Evolutionary conservation across 1,140 invertebrate genomes (phyloP), one percentile per base, ranked within the genome.

Genomic region (Acyrthosiphon pisum): DNA sequence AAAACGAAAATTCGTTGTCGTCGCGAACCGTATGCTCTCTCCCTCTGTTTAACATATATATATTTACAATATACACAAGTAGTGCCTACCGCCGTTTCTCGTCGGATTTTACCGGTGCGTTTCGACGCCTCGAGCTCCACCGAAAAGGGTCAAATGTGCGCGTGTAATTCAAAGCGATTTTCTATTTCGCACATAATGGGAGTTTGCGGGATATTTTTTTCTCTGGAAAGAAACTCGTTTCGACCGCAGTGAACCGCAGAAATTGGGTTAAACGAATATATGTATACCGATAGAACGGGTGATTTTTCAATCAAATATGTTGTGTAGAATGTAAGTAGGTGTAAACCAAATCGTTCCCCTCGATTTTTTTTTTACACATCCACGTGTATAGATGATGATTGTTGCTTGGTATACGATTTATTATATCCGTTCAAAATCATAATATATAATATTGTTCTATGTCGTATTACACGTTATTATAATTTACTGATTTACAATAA

Each of bases 221-320:
- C 22, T 22, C 35, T 23, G 22, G 81, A 83, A 83, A 83, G 22
- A 23, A 37, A 83, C 37, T 83, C 22, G n/a, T 37, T 83, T 83
- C 6, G 7, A 83, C 81, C 37, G 81, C 81, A 41, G n/a, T 83
- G 81, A 83, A 83, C 81, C 81, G 35, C 35, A 41, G 81, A 22
- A 83, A 83, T 41, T 37, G 81, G 81, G 37, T 83, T 37, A 37
- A 83, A 83, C 60, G 60, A 76, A 76, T 76, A 76, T 60, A 76
- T 76, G n/a, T 60, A 30, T 76, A 76, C 60, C 60, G 56, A 26
- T 30, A 30, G 30, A 76, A 76, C 30, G 60, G 60, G 3, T 18
- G 81, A 83, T 83, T 83, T 83, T 83, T 83, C 81, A 83, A 83
- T 83, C 35, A 83, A 41, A 83, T 83, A 41, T 83, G 22, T 37